Evolutionary conservation across 2,113 vertebrate genomes (phyloP).

Genomic region (Platichthys stellatus): DNA sequence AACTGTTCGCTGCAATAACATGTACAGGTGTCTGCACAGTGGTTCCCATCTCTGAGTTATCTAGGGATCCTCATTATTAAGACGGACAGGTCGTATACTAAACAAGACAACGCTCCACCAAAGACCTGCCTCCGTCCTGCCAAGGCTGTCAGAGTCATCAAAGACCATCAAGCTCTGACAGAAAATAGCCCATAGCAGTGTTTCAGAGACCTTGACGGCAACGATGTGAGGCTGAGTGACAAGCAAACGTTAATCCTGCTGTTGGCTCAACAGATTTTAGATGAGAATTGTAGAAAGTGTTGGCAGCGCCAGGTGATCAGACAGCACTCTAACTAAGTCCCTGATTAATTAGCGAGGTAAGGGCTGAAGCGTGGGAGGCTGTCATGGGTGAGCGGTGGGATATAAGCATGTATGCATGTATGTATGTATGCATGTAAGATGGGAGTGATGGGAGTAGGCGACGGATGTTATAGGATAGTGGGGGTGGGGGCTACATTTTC

Average conservation of each 20-base stretch:
- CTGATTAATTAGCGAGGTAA: conserved; percentile 65
- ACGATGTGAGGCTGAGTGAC: conserved; percentile 40
- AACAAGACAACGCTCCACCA: conserved; percentile 21
- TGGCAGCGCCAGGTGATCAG: conserved; percentile 59
- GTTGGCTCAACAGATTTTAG: conserved; percentile 53
- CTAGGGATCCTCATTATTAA: conserved; percentile 39
- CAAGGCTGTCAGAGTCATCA: conserved; percentile 53
- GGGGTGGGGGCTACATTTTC: not conserved
- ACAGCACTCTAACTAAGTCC: conserved; percentile 43
- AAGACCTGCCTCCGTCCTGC: conserved; percentile 26
- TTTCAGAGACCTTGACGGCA: conserved; percentile 28
- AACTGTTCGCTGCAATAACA: conserved; percentile 33
- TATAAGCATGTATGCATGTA: conserved; percentile 6
- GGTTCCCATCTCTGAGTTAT: conserved; percentile 20
- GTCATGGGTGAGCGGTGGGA: conserved; percentile 38
- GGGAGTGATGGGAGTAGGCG: not conserved
- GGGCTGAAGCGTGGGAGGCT: conserved; percentile 53
- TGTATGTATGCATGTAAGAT: conserved; percentile 18
- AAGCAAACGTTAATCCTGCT: conserved; percentile 45
- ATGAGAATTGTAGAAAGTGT: conserved; percentile 33
- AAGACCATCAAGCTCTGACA: conserved; percentile 39
- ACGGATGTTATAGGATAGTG: not conserved
- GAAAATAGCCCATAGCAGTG: conserved; percentile 42
- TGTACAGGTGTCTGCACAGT: conserved; percentile 14
- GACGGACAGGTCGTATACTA: conserved; percentile 34